phyloP scores from a whole-genome alignment of 1,140 invertebrate species.

The Berghia stephanieae region DNA sequence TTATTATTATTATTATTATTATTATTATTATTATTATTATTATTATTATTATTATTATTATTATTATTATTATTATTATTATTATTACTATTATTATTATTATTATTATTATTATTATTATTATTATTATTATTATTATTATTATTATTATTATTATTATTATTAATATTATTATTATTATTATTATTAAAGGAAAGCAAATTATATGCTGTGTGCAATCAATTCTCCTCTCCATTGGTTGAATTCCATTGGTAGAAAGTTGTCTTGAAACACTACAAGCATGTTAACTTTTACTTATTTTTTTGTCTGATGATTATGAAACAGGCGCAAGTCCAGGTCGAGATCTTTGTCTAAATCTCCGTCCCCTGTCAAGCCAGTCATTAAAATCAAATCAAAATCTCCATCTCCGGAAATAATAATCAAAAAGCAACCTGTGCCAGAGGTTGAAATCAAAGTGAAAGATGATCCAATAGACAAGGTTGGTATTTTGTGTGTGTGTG shows the following conservation, averaged over 20 bases:
- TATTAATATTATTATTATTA: neutral
- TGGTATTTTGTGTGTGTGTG: neutral
- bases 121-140: too few relatives aligned
- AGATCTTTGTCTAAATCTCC: conserved; percentile 33
- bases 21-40: too few relatives aligned
- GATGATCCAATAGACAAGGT: conserved; percentile 65
- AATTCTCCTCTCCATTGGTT: neutral
- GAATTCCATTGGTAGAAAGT: neutral
- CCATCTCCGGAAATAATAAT: conserved; percentile 39
- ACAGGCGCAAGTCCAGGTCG: conserved; percentile 34
- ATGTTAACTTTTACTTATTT: neutral
- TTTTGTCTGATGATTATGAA: conserved; percentile 32
- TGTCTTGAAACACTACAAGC: neutral
- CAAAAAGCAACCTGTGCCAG: conserved; percentile 41
- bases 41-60: too few relatives aligned
- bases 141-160: too few relatives aligned
- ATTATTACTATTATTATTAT: too few relatives aligned
- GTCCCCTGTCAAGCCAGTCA: conserved; percentile 23
- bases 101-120: too few relatives aligned
- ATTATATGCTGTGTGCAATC: neutral
- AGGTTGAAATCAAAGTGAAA: conserved; percentile 57
- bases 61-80: too few relatives aligned
- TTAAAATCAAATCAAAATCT: conserved; percentile 34
- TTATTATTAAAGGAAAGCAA: neutral
- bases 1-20: too few relatives aligned